Evolutionary conservation across 2,113 vertebrate species (phyloP).

Genomic region (Pterophyllum scalare): DNA sequence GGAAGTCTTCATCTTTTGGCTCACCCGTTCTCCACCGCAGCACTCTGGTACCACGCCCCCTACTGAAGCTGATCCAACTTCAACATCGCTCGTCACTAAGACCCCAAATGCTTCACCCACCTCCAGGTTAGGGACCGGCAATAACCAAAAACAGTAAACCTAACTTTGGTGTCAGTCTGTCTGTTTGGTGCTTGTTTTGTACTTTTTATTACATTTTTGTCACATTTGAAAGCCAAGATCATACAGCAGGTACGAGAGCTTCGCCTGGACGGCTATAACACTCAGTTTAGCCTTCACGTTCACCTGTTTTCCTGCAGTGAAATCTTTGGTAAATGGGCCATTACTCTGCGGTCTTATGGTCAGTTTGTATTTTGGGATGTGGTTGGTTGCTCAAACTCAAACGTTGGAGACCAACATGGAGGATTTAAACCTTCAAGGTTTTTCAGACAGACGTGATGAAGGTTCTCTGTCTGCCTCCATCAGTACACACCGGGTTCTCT

Average conservation of each 20-base stretch:
- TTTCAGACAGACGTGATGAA: background rate
- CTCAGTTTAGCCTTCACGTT: background rate
- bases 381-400: background rate
- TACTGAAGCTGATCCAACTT: too few relatives aligned
- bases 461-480: background rate
- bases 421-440: background rate
- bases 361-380: background rate
- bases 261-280: background rate
- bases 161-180: background rate
- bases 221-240: too few relatives aligned
- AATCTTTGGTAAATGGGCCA: background rate
- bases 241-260: background rate
- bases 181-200: background rate
- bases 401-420: background rate
- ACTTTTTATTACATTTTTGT: background rate
- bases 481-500: background rate
- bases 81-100: too few relatives aligned
- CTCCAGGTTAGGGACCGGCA: too few relatives aligned
- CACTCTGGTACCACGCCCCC: too few relatives aligned
- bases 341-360: fast-evolving
- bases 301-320: background rate
- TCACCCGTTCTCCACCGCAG: too few relatives aligned
- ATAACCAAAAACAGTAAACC: too few relatives aligned
- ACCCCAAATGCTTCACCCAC: too few relatives aligned
- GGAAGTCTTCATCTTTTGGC: too few relatives aligned